phyloP scores from a whole-genome alignment of 64 coral and sea anemone genomes.

The Dendronephthya gigantea region DNA sequence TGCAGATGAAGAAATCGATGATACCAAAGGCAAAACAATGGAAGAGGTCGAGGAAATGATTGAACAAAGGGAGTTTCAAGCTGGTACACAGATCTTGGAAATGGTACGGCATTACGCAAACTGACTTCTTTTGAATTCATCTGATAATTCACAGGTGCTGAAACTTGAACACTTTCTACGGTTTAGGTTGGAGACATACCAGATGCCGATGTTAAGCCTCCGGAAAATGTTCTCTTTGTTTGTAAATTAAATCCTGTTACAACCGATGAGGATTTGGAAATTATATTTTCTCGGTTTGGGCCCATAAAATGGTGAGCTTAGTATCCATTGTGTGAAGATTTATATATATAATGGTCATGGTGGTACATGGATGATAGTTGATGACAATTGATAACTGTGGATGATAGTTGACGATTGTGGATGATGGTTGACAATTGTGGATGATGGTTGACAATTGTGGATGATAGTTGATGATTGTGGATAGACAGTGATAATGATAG shows the following conservation, averaged over 20 bases:
- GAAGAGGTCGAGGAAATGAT: conserved; percentile 90
- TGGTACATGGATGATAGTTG: too few relatives aligned
- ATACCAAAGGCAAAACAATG: conserved; percentile 71
- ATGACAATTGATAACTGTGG: too few relatives aligned
- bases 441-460: too few relatives aligned
- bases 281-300: conserved; percentile 96
- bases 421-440: too few relatives aligned
- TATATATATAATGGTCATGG: too few relatives aligned
- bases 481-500: too few relatives aligned
- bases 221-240: conserved; percentile 94
- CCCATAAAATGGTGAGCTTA: conserved; percentile 58
- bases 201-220: conserved; percentile 82
- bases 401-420: too few relatives aligned
- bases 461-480: too few relatives aligned
- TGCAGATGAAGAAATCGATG: conserved; percentile 92
- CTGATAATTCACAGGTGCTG: not conserved
- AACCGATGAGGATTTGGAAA: conserved; percentile 84
- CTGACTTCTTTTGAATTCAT: too few relatives aligned
- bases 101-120: conserved; percentile 63
- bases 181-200: conserved; percentile 81
- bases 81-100: conserved; percentile 87
- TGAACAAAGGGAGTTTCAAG: conserved; percentile 71
- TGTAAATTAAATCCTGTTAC: conserved; percentile 98
- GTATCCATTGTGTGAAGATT: not conserved
- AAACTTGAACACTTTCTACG: not conserved